Evolutionary conservation across 2,888 invertebrate genomes (phyloP), one percentile per base, ranked within the genome.

Genomic region (Acleris cristana): DNA sequence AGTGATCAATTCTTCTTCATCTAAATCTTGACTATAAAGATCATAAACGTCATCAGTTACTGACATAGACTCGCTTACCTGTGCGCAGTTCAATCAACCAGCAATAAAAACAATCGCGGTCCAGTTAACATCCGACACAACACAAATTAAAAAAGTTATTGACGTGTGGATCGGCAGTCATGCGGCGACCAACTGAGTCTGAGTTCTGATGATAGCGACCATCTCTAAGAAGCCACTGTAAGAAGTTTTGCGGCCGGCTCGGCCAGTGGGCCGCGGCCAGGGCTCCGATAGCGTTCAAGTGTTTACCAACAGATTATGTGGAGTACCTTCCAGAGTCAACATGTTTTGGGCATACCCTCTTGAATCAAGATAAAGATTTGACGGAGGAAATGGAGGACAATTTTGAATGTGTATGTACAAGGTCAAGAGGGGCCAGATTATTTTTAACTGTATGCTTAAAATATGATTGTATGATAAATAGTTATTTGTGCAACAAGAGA

Each of bases 101-200:
- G 19, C 18, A 30, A 7, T 8, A 40, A 56, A 19, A 21, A 49
- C 63, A 21, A 30, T 44, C 45, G 56, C 61, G 65, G 55, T n/a
- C 55, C 65, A 61, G 40, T 56, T 30, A 61, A 61, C 65, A 66
- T 44, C 26, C 44, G 45, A 56, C 65, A 49, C 55, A 18, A 3
- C 51, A 56, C 60, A 54, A 60, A 44, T 57, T 18, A 23, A 40
- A 44, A 26, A 23, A 34, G 53, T 49, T 63, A 48, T 10, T 30
- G 55, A 61, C 65, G 65, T 66, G 65, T 56, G 45, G 26, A 6
- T 44, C 12, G 51, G 7, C 16, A 23, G 55, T 66, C 34, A 26
- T 56, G 40, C 44, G 19, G 51, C 60, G 19, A 14, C 44, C 51
- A 52, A 66, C 65, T 66, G 61, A 64, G 6, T 16, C 21, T 53